Evolutionary conservation across 2,797 vertebrate species (phyloP).

Genomic region (Labeo calbasu): DNA sequence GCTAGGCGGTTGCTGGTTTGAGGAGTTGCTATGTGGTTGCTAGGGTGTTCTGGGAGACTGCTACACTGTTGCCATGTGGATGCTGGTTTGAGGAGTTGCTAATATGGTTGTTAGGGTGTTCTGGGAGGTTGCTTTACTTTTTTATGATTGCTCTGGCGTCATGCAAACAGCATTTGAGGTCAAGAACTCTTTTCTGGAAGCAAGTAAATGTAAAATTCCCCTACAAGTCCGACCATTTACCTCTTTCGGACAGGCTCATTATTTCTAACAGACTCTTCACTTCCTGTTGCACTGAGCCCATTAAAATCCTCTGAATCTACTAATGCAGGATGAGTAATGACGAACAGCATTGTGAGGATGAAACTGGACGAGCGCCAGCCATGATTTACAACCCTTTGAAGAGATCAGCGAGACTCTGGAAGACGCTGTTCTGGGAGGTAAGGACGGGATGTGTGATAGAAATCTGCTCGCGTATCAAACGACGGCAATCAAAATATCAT

Average conservation of each 20-base stretch:
- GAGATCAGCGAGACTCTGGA: conserved; percentile 2
- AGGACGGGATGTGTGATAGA: not conserved
- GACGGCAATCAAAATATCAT: conserved; percentile 51
- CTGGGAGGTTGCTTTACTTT: not conserved
- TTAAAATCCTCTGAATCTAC: conserved; percentile 7
- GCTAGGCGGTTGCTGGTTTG: not conserved
- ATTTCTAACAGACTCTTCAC: not conserved
- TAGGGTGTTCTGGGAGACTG: not conserved
- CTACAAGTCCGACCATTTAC: not conserved
- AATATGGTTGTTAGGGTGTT: not conserved
- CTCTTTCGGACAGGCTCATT: not conserved
- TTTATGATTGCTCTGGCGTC: not conserved
- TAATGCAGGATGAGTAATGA: conserved; percentile 28
- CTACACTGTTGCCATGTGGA: not conserved
- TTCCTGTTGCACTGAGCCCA: conserved; percentile 18
- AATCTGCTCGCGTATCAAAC: conserved; percentile 43
- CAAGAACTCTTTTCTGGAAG: not conserved
- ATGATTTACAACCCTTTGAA: conserved; percentile 10
- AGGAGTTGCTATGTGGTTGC: not conserved
- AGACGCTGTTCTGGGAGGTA: conserved; percentile 6
- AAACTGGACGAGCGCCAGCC: not conserved
- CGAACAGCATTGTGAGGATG: conserved; percentile 15
- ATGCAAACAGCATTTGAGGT: not conserved
- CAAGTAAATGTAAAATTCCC: not conserved
- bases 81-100: not conserved